Conservation (phyloP, 2,113 vertebrate genomes). For the Macquaria australasica region DNA sequence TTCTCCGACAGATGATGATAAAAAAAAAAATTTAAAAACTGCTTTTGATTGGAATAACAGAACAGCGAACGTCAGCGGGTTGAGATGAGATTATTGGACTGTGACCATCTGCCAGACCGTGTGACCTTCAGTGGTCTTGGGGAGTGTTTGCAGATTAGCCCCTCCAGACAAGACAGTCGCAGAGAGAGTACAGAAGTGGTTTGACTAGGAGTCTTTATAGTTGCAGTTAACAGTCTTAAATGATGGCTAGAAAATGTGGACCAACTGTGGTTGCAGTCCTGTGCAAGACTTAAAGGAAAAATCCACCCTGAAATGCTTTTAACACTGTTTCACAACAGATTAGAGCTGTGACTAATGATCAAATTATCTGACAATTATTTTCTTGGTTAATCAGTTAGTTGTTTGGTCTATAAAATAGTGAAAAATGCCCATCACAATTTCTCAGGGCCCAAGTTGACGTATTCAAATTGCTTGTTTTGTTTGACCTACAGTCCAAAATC, state of each 20-base stretch:
- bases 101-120: constrained; percentile 42
- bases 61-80: not conserved
- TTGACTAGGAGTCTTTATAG: not conserved
- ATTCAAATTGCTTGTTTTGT: not conserved
- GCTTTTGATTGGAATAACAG: constrained; percentile 25
- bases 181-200: not conserved
- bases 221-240: constrained; percentile 28
- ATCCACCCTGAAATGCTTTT: constrained; percentile 52
- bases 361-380: not conserved
- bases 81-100: constrained; percentile 30
- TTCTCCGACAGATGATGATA: constrained; percentile 45
- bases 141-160: constrained; percentile 21
- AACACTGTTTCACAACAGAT: constrained; percentile 23
- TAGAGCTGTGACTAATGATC: not conserved
- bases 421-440: not conserved
- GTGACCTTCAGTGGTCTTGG: constrained; percentile 20
- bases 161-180: constrained; percentile 2
- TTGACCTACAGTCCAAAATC: not conserved
- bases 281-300: constrained; percentile 39
- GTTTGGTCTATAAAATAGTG: not conserved
- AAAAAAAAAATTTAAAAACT: not conserved
- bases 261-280: constrained; percentile 59
- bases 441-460: not conserved
- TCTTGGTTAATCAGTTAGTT: not conserved
- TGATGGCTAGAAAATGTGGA: constrained; percentile 40